A percentile compares a stretch with the other conserved stretches of the same genome.
phyloP scores from a whole-genome alignment of 1,140 invertebrate genomes.

The Chrysopa pallens region DNA sequence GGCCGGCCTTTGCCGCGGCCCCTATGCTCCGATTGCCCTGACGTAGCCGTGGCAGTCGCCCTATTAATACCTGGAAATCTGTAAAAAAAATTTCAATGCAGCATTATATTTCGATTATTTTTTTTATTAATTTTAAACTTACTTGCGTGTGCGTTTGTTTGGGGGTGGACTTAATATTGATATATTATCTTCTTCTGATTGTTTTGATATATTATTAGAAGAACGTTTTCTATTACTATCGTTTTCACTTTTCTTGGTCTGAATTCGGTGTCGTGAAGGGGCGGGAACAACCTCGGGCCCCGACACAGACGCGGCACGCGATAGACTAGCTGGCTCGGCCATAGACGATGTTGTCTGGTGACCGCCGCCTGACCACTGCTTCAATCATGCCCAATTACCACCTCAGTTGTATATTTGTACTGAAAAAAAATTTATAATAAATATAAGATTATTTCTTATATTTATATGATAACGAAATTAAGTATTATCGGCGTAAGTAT shows the following conservation, averaged over 20 bases:
- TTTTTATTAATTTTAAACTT: neutral
- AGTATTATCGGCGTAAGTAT: too few species aligned
- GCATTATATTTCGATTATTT: neutral
- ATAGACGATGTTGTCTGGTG: slow-evolving; percentile 23
- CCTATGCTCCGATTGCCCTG: neutral
- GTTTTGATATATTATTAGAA: slow-evolving; percentile 12
- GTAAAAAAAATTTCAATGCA: neutral
- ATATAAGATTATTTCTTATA: too few species aligned
- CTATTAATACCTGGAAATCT: neutral
- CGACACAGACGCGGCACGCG: slow-evolving; percentile 9
- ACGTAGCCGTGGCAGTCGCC: neutral
- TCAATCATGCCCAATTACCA: neutral
- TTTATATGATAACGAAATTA: too few species aligned
- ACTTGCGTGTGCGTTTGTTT: slow-evolving; percentile 2
- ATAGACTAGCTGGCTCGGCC: slow-evolving; percentile 22
- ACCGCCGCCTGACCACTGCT: slow-evolving; percentile 11
- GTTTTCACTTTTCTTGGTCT: too few species aligned
- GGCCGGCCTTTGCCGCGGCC: neutral
- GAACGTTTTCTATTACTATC: slow-evolving; percentile 16
- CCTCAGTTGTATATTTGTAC: too few species aligned
- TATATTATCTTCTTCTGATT: slow-evolving; percentile 17
- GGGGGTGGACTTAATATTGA: slow-evolving; percentile 12
- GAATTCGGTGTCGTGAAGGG: slow-evolving; percentile 1
- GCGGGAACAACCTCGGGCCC: slow-evolving; percentile 21
- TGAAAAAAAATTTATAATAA: too few species aligned